Evolutionary conservation across 2,888 invertebrate species (phyloP).

Genomic region (Caenorhabditis afra): DNA sequence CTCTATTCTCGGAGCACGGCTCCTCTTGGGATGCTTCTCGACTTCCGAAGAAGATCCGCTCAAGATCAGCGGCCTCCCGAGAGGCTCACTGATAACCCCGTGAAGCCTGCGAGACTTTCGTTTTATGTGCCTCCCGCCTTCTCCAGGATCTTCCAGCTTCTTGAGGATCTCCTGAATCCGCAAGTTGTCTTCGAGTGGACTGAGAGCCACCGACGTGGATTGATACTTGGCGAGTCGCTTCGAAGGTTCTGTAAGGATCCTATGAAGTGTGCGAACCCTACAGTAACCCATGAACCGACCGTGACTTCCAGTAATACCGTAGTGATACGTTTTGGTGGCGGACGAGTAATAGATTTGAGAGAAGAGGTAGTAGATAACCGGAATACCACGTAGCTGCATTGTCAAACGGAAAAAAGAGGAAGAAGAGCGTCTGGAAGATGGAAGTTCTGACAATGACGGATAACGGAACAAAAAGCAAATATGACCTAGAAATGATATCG

Average conservation of each 20-base stretch:
- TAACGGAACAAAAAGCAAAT: conserved; percentile 24
- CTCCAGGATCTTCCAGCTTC: conserved; percentile 34
- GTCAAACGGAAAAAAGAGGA: background rate
- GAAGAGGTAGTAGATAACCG: conserved; percentile 35
- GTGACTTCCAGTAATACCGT: conserved; percentile 28
- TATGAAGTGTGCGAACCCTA: background rate
- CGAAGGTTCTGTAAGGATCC: conserved; percentile 9
- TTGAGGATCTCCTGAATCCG: conserved; percentile 37
- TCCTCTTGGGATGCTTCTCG: background rate
- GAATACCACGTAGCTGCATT: conserved; percentile 44
- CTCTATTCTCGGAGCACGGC: background rate
- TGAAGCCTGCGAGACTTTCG: conserved; percentile 20
- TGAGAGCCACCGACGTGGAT: conserved; percentile 31
- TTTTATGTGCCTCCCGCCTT: conserved; percentile 21
- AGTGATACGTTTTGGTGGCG: conserved; percentile 23
- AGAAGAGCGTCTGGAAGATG: background rate
- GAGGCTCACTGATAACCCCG: conserved; percentile 34
- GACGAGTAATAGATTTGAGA: conserved; percentile 11
- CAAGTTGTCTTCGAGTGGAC: conserved; percentile 32
- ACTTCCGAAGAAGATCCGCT: background rate
- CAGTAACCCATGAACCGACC: no score
- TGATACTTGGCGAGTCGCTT: conserved; percentile 29
- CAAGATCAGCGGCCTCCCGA: conserved; percentile 22
- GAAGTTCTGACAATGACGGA: background rate
- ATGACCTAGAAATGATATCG: conserved; percentile 48